phyloP scores from a whole-genome alignment of 2,888 invertebrate species.

The Proisotoma minuta region DNA sequence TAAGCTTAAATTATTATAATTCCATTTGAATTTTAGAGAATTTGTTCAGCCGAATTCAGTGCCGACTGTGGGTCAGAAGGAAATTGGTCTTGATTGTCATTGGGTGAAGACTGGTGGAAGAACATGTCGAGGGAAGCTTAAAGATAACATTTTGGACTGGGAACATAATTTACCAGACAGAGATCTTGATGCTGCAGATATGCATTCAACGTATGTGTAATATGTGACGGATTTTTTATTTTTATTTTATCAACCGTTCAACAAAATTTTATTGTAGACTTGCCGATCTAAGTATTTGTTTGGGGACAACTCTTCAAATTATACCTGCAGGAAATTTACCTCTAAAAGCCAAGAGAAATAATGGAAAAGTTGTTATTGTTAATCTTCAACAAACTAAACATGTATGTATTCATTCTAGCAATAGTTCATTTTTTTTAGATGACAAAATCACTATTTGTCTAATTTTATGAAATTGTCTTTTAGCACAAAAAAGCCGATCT shows the following conservation, averaged over 20 bases:
- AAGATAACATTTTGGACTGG: conserved; percentile 66
- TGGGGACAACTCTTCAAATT: conserved; percentile 95
- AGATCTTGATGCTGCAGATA: conserved; percentile 75
- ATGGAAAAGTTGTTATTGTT: conserved; percentile 84
- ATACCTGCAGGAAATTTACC: conserved; percentile 94
- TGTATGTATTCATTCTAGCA: conserved; percentile 56
- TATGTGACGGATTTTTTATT: conserved; percentile 2
- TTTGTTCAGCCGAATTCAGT: conserved; percentile 72
- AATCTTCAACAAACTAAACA: conserved; percentile 98
- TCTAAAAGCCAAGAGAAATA: conserved; percentile 73
- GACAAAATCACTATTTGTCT: background rate
- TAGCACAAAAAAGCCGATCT: conserved; percentile 88
- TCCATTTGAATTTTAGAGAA: conserved; percentile 57
- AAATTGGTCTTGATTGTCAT: conserved; percentile 63
- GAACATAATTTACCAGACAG: conserved; percentile 85
- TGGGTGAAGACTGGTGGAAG: conserved; percentile 60
- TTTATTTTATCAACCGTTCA: background rate
- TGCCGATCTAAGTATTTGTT: background rate
- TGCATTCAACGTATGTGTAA: conserved; percentile 70
- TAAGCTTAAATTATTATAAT: background rate
- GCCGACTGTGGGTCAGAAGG: conserved; percentile 73
- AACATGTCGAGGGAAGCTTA: conserved; percentile 78
- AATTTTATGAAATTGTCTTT: no score
- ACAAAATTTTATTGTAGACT: background rate
- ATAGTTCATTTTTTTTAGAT: background rate